Evolutionary conservation across 2,113 vertebrate species (phyloP).

Genomic region (Rhabdomys dilectus): DNA sequence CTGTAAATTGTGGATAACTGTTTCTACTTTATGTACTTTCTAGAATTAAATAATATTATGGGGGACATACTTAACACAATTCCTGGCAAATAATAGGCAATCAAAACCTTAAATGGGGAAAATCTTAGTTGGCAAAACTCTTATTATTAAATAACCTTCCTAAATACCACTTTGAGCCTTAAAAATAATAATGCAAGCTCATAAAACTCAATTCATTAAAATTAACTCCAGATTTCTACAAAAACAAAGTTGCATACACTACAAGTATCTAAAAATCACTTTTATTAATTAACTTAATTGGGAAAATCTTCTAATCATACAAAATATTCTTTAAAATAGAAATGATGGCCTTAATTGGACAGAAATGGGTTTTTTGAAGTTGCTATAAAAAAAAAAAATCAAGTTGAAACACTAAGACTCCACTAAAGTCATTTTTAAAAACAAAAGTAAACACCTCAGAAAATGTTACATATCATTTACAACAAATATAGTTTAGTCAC

Average conservation of each 20-base stretch:
- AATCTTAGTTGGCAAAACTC: slow-evolving; percentile 21
- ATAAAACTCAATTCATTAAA: slow-evolving; percentile 62
- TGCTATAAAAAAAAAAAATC: slow-evolving; percentile 11
- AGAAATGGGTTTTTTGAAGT: not conserved
- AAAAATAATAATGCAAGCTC: slow-evolving; percentile 41
- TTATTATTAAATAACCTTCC: slow-evolving; percentile 53
- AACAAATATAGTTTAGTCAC: slow-evolving; percentile 4
- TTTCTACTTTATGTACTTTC: slow-evolving; percentile 36
- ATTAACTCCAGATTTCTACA: slow-evolving; percentile 25
- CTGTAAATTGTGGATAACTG: slow-evolving; percentile 23
- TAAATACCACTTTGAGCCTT: slow-evolving; percentile 49
- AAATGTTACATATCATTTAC: not conserved
- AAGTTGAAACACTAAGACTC: slow-evolving; percentile 57
- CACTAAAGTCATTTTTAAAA: slow-evolving; percentile 30
- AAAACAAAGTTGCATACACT: slow-evolving; percentile 38
- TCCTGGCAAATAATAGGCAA: slow-evolving; percentile 39
- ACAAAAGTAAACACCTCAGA: not conserved
- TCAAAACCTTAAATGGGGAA: not conserved
- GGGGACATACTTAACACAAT: slow-evolving; percentile 24
- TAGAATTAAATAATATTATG: slow-evolving; percentile 51
- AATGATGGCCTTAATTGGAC: slow-evolving; percentile 32
- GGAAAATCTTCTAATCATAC: slow-evolving; percentile 36
- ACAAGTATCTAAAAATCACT: slow-evolving; percentile 55
- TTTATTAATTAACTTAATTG: slow-evolving; percentile 45
- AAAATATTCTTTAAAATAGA: slow-evolving; percentile 61